Base-by-base conservation (phyloP, 2,888 invertebrate species). In the Drosophila putrida region DNA sequence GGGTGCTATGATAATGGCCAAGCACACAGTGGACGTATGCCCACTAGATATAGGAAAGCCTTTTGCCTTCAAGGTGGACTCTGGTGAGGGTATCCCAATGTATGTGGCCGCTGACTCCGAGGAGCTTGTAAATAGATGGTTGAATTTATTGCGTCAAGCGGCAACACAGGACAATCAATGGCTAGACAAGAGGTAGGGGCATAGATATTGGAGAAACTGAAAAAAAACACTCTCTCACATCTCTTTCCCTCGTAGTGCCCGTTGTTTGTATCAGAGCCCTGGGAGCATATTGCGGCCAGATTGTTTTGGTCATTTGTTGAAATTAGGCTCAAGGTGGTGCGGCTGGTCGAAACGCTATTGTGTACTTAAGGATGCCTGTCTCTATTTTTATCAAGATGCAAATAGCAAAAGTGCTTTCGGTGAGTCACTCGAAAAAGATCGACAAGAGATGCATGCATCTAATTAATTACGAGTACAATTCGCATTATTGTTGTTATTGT, bases 271-370 rank as follows among this genome's bases (percentile, higher is more conserved):
- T 72, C 93, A 97, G 55, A 95, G 97, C n/a, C 96, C 97, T 0
- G 95, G 95, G 54, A 95, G 95, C 38, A 96, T 98, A 71, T 94
- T 95, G 13, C 94, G 96, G 67, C 97, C 98, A 0, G 98, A 98
- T 91, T 98, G 98, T 93, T 96, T 96, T 90, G 98, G 98, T n/a
- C 97, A 96, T 92, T 94, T 98, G 65, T 95, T 96, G 93, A 98
- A 98, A 93, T 94, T 98, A 75, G 96, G 96, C 54, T 96, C 95
- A 67, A 96, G 96, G 86, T 96, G 97, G 94, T 96, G 96, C 90
- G 96, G 96, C 20, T 98, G 98, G 98, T 96, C 96, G 70, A 95
- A 96, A 89, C 94, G 98, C 57, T 98, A 98, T 93, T 98, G 98
- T 93, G 97, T 99, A 36, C 94, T 98, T 47, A 98, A 98, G 92